Evolutionary conservation across 2,797 vertebrate species (phyloP).

Genomic region (Cossypha niveicapilla): DNA sequence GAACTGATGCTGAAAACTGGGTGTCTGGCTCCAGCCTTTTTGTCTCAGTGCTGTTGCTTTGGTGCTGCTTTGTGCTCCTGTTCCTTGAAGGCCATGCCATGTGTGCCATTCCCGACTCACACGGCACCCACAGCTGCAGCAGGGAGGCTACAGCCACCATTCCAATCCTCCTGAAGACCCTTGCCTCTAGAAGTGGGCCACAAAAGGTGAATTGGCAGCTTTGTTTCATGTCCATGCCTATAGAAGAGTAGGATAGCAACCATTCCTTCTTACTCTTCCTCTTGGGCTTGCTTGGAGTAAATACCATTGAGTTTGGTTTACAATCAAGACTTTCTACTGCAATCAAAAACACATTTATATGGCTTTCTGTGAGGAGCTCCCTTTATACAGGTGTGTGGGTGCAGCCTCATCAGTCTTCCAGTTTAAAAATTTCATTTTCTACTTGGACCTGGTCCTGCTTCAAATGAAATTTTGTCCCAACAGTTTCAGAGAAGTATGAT

Average conservation of each 20-base stretch:
- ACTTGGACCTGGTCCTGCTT: not conserved
- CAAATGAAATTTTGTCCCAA: not conserved
- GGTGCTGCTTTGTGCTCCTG: not conserved
- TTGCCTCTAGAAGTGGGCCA: not conserved
- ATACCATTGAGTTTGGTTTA: not conserved
- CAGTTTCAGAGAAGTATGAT: not conserved
- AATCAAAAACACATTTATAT: not conserved
- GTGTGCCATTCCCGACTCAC: fast-evolving
- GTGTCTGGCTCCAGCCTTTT: not conserved
- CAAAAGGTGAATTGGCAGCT: not conserved
- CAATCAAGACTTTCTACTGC: not conserved
- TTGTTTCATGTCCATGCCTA: not conserved
- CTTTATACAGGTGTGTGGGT: not conserved
- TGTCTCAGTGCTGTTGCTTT: not conserved
- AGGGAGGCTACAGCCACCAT: not conserved
- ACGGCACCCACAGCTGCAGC: not conserved
- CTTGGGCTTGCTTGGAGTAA: not conserved
- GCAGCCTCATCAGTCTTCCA: not conserved
- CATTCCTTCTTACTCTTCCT: not conserved
- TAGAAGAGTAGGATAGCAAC: not conserved
- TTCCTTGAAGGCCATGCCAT: not conserved
- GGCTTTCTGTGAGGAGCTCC: not conserved
- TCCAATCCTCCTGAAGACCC: not conserved
- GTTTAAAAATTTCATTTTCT: not conserved
- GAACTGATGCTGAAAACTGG: not conserved